Evolutionary conservation across 1,140 invertebrate species (phyloP).

Genomic region (Drosophila sucinea): DNA sequence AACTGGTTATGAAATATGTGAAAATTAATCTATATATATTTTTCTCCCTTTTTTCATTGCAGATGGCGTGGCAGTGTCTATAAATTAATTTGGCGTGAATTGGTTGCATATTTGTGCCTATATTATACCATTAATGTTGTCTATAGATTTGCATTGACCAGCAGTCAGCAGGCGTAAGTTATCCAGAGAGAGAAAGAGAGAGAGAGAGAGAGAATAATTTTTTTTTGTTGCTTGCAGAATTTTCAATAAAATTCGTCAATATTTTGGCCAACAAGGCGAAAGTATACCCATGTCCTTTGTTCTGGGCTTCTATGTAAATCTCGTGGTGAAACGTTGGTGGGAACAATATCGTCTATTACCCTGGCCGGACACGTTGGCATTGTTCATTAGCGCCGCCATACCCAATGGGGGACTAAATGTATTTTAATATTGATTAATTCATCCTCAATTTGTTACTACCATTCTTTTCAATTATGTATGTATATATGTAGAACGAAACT

Average conservation of each 20-base stretch:
- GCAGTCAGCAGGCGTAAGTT: conserved; percentile 92
- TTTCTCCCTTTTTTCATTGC: conserved; percentile 1
- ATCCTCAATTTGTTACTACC: not conserved
- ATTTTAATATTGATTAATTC: conserved; percentile 69
- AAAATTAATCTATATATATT: too few species aligned
- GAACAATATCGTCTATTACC: conserved; percentile 95
- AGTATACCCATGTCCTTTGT: conserved; percentile 97
- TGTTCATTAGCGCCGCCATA: conserved; percentile 95
- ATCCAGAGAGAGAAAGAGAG: not conserved
- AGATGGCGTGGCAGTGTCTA: conserved; percentile 99
- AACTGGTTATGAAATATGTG: conserved; percentile 26
- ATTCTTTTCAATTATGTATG: not conserved
- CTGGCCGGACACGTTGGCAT: conserved; percentile 94
- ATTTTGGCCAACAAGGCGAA: conserved; percentile 92
- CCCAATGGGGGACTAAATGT: conserved; percentile 91
- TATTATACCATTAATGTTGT: conserved; percentile 95
- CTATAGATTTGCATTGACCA: conserved; percentile 93
- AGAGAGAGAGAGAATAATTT: not conserved
- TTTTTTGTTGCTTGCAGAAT: conserved; percentile 84
- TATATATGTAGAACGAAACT: conserved; percentile 88
- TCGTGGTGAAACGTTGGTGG: conserved; percentile 96
- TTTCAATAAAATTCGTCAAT: conserved; percentile 91
- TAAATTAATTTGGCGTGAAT: conserved; percentile 97
- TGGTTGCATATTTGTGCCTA: conserved; percentile 92
- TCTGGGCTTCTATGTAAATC: conserved; percentile 95